These are phyloP conservation scores for Propithecus coquereli DNA, from an alignment of 2,113 vertebrate genomes.

Conservation along the genomic window DNA sequence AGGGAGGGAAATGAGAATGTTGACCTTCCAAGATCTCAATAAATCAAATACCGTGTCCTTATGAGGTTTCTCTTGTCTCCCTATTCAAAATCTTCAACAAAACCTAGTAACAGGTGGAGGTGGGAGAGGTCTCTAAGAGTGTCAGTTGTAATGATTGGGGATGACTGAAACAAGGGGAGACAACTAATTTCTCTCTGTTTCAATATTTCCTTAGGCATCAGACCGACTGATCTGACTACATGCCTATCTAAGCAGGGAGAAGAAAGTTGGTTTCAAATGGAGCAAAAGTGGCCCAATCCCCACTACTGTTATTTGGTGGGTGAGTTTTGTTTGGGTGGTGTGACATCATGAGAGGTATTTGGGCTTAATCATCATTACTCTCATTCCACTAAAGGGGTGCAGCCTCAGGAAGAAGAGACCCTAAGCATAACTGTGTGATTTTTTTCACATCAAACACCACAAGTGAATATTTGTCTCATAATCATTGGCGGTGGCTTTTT, in stretches of 20 bases:
- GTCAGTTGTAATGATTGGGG: no score
- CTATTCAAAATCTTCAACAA: not conserved
- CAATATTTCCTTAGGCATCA: not conserved
- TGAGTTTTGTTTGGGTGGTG: not conserved
- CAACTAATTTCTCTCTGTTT: not conserved
- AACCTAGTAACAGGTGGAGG: no score
- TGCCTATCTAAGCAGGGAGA: not conserved
- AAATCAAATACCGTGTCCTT: no score
- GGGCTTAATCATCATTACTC: not conserved
- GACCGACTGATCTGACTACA: no score
- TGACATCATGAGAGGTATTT: not conserved
- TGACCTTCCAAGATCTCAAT: not conserved
- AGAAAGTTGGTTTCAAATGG: not conserved
- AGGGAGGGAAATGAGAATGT: no score
- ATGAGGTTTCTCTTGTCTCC: not conserved
- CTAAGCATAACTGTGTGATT: fast-evolving
- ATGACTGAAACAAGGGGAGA: no score
- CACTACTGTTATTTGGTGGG: no score
- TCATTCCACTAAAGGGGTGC: not conserved
- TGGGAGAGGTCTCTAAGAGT: no score
- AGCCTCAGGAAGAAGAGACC: no score
- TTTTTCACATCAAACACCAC: not conserved
- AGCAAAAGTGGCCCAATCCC: not conserved
- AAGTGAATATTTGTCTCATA: not conserved
- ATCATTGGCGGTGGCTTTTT: not conserved